Percentiles rank a stretch among this genome's conserved stretches.
These are phyloP conservation scores for Malaclemys terrapin DNA, from an alignment of 2,113 vertebrate species.

Conservation along the genomic window DNA sequence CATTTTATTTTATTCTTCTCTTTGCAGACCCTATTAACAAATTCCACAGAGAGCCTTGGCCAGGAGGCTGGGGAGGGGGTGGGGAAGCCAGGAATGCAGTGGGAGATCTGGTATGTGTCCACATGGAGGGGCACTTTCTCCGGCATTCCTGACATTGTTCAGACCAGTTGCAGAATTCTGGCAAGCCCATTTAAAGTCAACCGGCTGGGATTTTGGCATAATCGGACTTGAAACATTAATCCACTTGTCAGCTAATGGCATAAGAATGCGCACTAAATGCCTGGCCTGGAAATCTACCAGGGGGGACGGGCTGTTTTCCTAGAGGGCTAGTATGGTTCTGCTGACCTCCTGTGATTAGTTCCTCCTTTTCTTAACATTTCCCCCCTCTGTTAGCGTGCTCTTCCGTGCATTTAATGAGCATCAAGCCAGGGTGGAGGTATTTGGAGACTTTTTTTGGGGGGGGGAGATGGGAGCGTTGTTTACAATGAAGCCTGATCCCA, in stretches of 20 bases:
- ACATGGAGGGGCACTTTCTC: neutral
- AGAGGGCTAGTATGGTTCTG: slow-evolving; percentile 23
- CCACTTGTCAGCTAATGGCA: slow-evolving; percentile 17
- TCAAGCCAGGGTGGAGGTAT: neutral
- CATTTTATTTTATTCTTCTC: neutral
- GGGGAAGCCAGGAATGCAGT: neutral
- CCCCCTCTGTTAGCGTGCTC: neutral
- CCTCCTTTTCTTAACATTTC: slow-evolving; percentile 13
- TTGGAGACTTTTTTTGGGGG: neutral
- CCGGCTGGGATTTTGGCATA: slow-evolving; percentile 47
- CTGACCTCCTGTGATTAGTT: slow-evolving; percentile 18
- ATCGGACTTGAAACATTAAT: slow-evolving; percentile 63
- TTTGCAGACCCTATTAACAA: neutral
- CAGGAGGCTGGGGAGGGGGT: neutral
- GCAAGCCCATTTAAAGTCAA: slow-evolving; percentile 51
- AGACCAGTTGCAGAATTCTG: slow-evolving; percentile 23
- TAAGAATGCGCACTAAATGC: slow-evolving; percentile 38
- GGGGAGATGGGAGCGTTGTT: neutral
- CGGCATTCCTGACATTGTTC: slow-evolving; percentile 69
- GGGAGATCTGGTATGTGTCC: neutral
- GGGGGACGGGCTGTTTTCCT: neutral
- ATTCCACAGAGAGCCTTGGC: neutral
- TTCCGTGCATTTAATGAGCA: neutral
- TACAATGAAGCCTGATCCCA: neutral
- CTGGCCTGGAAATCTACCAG: slow-evolving; percentile 38